Evolutionary conservation across 2,888 invertebrate genomes (phyloP), one percentile per base, ranked within the genome.

Genomic region (Hipparchia sbordonii): DNA sequence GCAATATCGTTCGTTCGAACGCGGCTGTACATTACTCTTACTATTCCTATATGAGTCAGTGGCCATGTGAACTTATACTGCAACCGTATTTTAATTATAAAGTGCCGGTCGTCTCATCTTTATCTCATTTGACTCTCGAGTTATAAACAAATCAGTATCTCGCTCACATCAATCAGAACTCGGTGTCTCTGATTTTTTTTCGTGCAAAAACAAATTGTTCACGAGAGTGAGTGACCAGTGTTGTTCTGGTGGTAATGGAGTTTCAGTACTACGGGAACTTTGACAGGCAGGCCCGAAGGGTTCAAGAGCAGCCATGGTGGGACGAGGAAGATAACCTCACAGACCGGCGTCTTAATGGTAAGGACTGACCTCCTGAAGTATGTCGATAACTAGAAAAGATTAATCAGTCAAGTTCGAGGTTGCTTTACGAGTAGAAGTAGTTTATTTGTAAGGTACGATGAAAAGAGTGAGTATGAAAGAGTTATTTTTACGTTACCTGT

Each of bases 261-360:
- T 93, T 92, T 76, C 93, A 93, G 82, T 92, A 90, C 80, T 92
- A 90, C 78, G 91, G 91, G 51, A 89, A 89, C 78, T 91, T 87
- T 76, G 90, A 92, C 48, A 85, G 89, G 10, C 84, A 85, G 67
- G 82, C 86, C 67, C 85, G 89, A 59, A 82, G 89, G 76, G 80
- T 86, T 60, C 85, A 86, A 57, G 93, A 93, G 33, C 88, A 88
- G 73, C 93, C 92, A 1, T 88, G 90, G 86, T 93, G 93, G 93
- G 93, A 93, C 56, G 93, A 93, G 78, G 93, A 93, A 73, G 93
- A 93, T 75, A 93, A 85, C 2, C 85, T 93, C 13, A 90, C 92
- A 12, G 92, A 93, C 82, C 85, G 93, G 76, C 87, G 86, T 60
- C 83, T 89, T 63, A 87, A 92, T 82, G 93, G 93, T 93, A 87